Evolutionary conservation across 2,797 vertebrate species (phyloP), one percentile per base, ranked within the genome.

Genomic region (Betta splendens): DNA sequence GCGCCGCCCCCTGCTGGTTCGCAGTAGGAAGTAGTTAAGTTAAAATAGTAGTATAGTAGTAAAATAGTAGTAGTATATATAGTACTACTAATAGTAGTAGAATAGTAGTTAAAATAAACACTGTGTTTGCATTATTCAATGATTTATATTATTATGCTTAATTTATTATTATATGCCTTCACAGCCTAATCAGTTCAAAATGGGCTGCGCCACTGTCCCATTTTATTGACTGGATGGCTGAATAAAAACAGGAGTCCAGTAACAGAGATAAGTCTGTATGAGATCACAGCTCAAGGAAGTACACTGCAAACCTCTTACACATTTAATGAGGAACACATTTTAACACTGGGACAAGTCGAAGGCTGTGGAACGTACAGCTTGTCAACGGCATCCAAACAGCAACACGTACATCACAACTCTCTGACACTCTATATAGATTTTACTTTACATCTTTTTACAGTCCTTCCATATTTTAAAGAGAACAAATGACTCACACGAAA

Each of bases 301-400:
- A 69, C 46, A 64, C 39, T 60, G 55, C 63, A 77, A 81, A 75
- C 54, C 22, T 57, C 56, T 61, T 52, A 57, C 66, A 70, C 51
- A 16, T 82, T 84, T 79, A 80, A 72, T 86, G 65, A 80, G 29
- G 65, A 60, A 37, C 46, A 50, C 47, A 79, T 65, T 77, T 37
- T 62, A 75, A 79, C 69, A 80, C 49, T 36, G 39, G 36, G 64
- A 69, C 69, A 72, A 63, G 56, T 80, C 43, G 45, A 69, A 66
- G 35, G 65, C 59, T 67, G 58, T 58, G 57, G 31, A 59, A 37
- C 54, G 16, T 55, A 58, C 50, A 57, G 42, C 52, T 65, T 39
- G 53, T 28, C 43, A 36, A 48, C 47, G 54, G 80, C 62, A 72
- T 33, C 47, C 69, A 77, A 70, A 81, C 74, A 78, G 56, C 36